Base-by-base conservation (phyloP, 2,797 vertebrate genomes). In the Crenuchus spilurus region DNA sequence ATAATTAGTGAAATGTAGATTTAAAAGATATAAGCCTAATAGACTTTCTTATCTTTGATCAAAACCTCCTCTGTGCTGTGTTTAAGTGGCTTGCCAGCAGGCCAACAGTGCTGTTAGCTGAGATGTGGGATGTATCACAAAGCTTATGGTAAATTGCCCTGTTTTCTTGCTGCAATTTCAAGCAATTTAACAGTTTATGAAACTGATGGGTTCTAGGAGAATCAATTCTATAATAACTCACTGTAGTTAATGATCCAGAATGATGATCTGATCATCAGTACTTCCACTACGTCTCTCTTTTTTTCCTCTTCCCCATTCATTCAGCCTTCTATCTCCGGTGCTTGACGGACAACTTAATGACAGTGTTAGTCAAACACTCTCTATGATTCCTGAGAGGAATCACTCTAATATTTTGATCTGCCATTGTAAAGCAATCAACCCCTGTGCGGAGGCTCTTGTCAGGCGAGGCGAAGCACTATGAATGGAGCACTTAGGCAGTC, bases 401-500 rank as follows among this genome's bases (percentile, higher is more conserved):
- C 79, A 78, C 70, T 85, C 83, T 83, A 86, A 83, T 87, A 80
- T 88, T 89, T 86, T 89, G 75, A 89, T 88, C 83, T 78, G 80
- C 82, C 75, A 82, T 87, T 86, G 80, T 89, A 82, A 87, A 88
- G 84, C 85, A 87, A 91, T 90, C 77, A 89, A 69, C 72, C 82
- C 80, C 83, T 73, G 71, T 51, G 76, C 84, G 58, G 80, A 85
- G 85, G 79, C 80, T 84, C 79, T 87, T 84, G 83, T 85, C 87
- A 88, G 79, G 66, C 75, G 51, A 86, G 84, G 77, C 84, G 81
- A 78, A 79, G 83, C 60, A 80, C 78, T 85, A 86, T 90, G 88
- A 92, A 90, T 89, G 83, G 85, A 90, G 83, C 84, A 85, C 86
- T 91, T 88, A 84, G 78, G 71, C 77, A 60, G 66, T 85, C 86